A percentile compares a stretch with the other conserved stretches of the same genome.
phyloP scores from a whole-genome alignment of 1,140 invertebrate genomes.

The Ephestia elutella region DNA sequence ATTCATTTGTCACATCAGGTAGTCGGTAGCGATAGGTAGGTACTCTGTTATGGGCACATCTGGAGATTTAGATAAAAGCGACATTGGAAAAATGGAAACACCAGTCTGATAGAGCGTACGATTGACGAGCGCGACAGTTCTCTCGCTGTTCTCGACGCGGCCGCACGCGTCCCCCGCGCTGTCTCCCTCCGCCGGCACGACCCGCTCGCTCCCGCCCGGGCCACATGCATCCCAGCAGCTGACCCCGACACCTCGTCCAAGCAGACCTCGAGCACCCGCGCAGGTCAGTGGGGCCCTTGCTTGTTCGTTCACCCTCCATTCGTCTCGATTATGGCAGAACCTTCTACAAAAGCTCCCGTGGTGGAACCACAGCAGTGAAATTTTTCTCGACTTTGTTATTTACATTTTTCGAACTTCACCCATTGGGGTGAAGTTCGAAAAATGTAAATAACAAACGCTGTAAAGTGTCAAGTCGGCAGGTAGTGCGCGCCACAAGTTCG shows the following conservation, averaged over 20 bases:
- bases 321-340: not conserved
- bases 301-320: too few species aligned
- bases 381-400: not conserved
- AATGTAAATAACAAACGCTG: not conserved
- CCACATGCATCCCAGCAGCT: constrained; percentile 13
- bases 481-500: not conserved
- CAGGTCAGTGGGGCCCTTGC: constrained; percentile 31
- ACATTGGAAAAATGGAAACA: constrained; percentile 5
- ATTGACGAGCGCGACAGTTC: not conserved
- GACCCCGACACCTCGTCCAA: constrained; percentile 26
- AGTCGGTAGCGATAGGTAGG: not conserved
- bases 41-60: not conserved
- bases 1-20: too few species aligned
- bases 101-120: not conserved
- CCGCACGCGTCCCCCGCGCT: not conserved
- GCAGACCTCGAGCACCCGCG: constrained; percentile 19
- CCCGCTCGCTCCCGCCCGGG: constrained; percentile 4
- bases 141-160: not conserved
- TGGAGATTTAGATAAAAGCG: constrained; percentile 3
- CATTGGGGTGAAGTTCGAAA: too few species aligned
- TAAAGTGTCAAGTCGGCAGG: not conserved
- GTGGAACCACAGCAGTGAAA: not conserved
- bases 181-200: not conserved
- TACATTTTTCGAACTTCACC: not conserved
- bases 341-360: not conserved